phyloP scores from a whole-genome alignment of 2,888 invertebrate species.

The Volucella inflata region DNA sequence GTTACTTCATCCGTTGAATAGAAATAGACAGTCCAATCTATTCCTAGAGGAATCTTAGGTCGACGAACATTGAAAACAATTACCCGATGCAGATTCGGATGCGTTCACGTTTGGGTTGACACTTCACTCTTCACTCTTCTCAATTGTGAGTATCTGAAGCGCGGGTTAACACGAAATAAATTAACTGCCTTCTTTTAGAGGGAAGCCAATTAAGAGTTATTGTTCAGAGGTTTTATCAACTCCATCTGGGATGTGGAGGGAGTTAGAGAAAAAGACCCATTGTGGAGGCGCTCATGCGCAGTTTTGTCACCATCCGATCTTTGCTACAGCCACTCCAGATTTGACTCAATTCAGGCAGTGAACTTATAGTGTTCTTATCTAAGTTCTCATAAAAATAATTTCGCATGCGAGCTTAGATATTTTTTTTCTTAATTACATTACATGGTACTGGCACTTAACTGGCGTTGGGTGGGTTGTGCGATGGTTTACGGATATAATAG shows the following conservation, averaged over 20 bases:
- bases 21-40: not conserved
- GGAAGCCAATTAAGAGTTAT: constrained; percentile 67
- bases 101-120: constrained; percentile 24
- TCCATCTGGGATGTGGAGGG: constrained; percentile 8
- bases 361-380: constrained; percentile 55
- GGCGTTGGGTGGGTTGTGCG: not conserved
- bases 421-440: constrained; percentile 40
- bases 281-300: constrained; percentile 31
- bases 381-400: constrained; percentile 48
- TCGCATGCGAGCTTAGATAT: constrained; percentile 48
- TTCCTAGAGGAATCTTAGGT: not conserved
- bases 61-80: constrained; percentile 58
- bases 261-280: too few species aligned
- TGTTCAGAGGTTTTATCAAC: constrained; percentile 60
- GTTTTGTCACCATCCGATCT: constrained; percentile 46
- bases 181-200: constrained; percentile 28
- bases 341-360: not conserved
- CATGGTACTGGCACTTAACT: constrained; percentile 19
- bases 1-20: too few species aligned
- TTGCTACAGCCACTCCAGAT: not conserved
- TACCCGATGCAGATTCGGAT: constrained; percentile 65
- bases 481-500: constrained; percentile 6
- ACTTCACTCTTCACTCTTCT: not conserved
- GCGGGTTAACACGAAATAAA: constrained; percentile 59
- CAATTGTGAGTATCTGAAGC: constrained; percentile 10